phyloP scores from a whole-genome alignment of 2,113 vertebrate genomes.

The Xerus inauris region DNA sequence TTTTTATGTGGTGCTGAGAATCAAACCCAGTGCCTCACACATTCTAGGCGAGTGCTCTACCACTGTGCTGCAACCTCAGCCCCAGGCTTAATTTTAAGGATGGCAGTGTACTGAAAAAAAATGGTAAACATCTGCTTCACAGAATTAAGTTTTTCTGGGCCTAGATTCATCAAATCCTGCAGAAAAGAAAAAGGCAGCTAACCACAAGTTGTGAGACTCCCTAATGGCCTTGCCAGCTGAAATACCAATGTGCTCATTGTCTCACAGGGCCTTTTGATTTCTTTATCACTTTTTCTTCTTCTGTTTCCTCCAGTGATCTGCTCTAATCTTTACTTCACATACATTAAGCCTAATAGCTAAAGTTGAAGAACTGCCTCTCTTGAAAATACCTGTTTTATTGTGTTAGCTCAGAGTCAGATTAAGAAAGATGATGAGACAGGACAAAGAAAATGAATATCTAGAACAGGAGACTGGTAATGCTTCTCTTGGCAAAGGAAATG shows the following conservation, averaged over 20 bases:
- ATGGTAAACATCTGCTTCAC: neutral
- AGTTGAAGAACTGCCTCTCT: neutral
- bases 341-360: neutral
- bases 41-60: too few species aligned
- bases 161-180: neutral
- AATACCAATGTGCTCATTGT: accelerated
- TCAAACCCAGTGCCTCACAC: too few species aligned
- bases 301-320: neutral
- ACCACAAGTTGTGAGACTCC: neutral
- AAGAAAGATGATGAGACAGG: constrained; percentile 7
- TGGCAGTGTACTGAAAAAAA: neutral
- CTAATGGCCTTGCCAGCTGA: accelerated
- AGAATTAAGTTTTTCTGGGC: neutral
- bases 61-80: too few species aligned
- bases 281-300: neutral
- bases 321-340: neutral
- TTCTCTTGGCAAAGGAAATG: neutral
- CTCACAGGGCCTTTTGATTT: neutral
- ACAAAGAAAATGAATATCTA: neutral
- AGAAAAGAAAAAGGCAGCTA: neutral
- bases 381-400: neutral
- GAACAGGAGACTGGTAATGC: neutral
- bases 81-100: too few species aligned
- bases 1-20: too few species aligned
- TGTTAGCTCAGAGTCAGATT: constrained; percentile 11